Percentiles rank a stretch among this genome's conserved stretches.
These are phyloP conservation scores for Myrmecobius fasciatus DNA, from an alignment of 2,113 vertebrate species.

Conservation along the genomic window DNA sequence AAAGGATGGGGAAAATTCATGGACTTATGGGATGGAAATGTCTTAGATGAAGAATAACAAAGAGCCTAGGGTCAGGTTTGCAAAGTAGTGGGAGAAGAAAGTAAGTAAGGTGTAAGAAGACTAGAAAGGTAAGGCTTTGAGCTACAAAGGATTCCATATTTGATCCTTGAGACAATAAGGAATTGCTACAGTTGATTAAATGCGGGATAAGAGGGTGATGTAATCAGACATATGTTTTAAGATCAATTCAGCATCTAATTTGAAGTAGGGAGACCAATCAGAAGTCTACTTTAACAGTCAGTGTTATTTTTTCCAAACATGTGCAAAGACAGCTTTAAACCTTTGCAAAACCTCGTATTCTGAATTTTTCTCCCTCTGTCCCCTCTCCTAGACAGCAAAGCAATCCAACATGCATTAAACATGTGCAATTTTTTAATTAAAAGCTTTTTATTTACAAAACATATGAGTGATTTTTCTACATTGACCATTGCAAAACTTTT, in stretches of 20 bases:
- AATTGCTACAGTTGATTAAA: background rate
- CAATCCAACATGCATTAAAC: no score
- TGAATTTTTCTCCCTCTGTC: no score
- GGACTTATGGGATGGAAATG: background rate
- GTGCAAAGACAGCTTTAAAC: no score
- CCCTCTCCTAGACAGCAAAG: no score
- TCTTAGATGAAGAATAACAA: background rate
- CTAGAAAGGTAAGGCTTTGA: background rate
- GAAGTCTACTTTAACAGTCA: background rate
- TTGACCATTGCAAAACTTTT: no score
- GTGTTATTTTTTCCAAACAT: no score
- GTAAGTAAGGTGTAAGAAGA: background rate
- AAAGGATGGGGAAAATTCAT: background rate
- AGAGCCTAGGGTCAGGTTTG: background rate
- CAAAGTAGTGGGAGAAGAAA: background rate
- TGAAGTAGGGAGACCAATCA: background rate
- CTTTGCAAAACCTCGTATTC: no score
- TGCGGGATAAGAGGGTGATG: background rate
- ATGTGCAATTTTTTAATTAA: no score
- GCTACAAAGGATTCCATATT: background rate
- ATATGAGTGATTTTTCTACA: no score
- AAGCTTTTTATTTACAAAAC: no score
- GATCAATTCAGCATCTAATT: background rate
- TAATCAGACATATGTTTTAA: background rate
- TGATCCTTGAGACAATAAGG: background rate